Conservation (phyloP, 2,888 invertebrate species). For the Danaus chrysippus region DNA sequence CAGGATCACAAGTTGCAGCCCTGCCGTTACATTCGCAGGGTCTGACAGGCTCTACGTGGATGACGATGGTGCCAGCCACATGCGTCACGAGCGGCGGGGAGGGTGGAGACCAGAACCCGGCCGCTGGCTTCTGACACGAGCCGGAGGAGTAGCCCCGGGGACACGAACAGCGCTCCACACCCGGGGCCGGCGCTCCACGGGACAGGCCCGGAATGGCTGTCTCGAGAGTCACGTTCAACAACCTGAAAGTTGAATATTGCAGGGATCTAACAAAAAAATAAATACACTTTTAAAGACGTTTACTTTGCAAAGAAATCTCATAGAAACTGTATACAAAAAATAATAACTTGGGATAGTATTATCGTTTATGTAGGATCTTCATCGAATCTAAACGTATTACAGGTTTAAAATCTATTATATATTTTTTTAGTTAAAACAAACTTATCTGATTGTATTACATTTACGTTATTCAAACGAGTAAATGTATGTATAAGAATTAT, state of each 20-base stretch:
- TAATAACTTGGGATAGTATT: no score
- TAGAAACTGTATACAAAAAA: no score
- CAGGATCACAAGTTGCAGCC: conserved; percentile 87
- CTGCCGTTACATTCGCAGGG: conserved; percentile 91
- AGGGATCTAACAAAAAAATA: no score
- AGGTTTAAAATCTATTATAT: no score
- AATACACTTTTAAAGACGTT: no score
- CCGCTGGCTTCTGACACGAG: conserved; percentile 93
- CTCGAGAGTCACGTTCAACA: conserved; percentile 90
- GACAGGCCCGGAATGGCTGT: conserved; percentile 85
- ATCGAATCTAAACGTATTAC: no score
- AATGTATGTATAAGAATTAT: no score
- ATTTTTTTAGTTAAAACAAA: no score
- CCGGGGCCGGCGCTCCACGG: conserved; percentile 84
- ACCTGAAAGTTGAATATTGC: conserved; percentile 38
- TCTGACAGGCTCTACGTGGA: conserved; percentile 86
- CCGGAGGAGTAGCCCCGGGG: conserved; percentile 88
- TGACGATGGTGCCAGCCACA: conserved; percentile 84
- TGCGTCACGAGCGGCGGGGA: conserved; percentile 58
- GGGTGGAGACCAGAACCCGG: conserved; percentile 88
- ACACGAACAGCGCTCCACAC: conserved; percentile 93
- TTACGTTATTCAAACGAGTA: no score
- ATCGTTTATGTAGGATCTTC: no score
- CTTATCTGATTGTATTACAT: no score
- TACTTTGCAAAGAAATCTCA: no score